A percentile compares a stretch with the other conserved stretches of the same genome.
Evolutionary conservation across 2,797 vertebrate species (phyloP).

Genomic region (Phoxinus dragarum): DNA sequence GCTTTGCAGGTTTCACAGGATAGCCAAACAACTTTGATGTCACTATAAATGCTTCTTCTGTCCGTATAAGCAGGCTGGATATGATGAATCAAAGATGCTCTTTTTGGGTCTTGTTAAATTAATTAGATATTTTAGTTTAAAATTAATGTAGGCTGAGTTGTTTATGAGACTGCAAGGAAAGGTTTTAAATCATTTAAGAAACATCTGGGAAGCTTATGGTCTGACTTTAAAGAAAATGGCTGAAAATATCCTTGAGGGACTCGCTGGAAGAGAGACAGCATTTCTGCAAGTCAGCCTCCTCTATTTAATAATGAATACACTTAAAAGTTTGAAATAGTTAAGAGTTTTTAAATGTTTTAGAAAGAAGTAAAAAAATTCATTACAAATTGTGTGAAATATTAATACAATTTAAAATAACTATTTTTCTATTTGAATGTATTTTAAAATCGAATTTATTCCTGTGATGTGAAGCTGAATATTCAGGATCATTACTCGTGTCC

Average conservation of each 20-base stretch:
- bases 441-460: no score
- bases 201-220: neutral
- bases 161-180: neutral
- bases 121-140: slow-evolving; percentile 16
- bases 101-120: slow-evolving; percentile 18
- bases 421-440: neutral
- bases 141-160: neutral
- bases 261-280: neutral
- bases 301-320: neutral
- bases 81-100: neutral
- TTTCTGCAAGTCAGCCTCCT: neutral
- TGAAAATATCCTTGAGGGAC: neutral
- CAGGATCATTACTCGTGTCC: no score
- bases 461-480: no score
- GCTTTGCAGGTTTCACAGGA: neutral
- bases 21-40: slow-evolving; percentile 4
- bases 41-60: neutral
- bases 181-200: neutral
- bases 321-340: neutral
- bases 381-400: neutral
- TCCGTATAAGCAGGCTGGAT: neutral
- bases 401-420: no score
- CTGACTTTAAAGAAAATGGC: neutral
- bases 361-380: neutral
- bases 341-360: neutral